Base-by-base conservation (phyloP, 2,113 vertebrate species). In the Tor tambroides region DNA sequence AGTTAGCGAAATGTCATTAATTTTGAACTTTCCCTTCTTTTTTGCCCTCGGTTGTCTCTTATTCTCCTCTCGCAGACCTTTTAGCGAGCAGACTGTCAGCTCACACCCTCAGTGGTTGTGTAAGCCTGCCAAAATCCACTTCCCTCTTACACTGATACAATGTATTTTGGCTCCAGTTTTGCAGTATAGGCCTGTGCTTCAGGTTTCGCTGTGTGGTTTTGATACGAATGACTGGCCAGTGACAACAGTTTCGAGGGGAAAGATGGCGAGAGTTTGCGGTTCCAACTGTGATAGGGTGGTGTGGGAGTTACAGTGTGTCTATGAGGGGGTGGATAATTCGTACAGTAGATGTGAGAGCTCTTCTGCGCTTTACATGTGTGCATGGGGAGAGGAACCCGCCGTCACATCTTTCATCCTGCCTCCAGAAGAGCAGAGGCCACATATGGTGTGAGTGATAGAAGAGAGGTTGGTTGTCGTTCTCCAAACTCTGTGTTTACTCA, bases 201-300 rank as follows among this genome's bases (percentile, higher is more conserved):
- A 49, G 59, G 87, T 88, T 88, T 90, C 74, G 28, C 41, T 26
- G 72, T 85, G 87, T 11, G 82, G 85, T 90, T 87, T 87, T 41
- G 51, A 85, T 30, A 49, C 19, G 54, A 88, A 85, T 78, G 79
- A 76, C 59, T 87, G 71, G 76, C 75, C 83, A 83, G 61, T 80
- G 69, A 59, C 77, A 6, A 23, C 59, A 87, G 87, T 90, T 90
- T 88, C 43, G 30, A 76, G 67, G 49, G 61, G 85, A 49, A 63
- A 59, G 21, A 90, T 77, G 85, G 86, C 19, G 78, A 72, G 83
- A 72, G 26, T 74, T 84, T 74, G 51, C 63, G 83, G 82, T 90
- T 88, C 81, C 41, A 76, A 78, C 63, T 49, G 69, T 74, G 79
- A 83, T 71, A 14, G 71, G 26, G 67, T 4, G 26, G 80, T 65